phyloP scores from a whole-genome alignment of 92 coral and sea anemone genomes.

The Umimayanthus kanabou region DNA sequence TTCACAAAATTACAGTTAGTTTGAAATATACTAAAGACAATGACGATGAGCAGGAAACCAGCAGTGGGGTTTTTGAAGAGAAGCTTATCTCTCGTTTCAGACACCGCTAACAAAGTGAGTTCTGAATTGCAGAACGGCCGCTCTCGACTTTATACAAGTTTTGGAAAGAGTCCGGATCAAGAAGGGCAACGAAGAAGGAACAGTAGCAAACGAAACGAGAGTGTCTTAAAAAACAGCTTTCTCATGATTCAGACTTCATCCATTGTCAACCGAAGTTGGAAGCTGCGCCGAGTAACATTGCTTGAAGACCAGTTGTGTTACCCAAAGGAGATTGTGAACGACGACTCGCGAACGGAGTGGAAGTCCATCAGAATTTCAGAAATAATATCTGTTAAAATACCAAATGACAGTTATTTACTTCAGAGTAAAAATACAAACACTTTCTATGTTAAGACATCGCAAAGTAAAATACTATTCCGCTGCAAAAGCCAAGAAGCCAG shows the following conservation, averaged over 20 bases:
- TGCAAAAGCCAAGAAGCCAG: conserved; percentile 28
- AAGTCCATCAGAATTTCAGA: conserved; percentile 17
- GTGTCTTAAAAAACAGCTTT: conserved; percentile 15
- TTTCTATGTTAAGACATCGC: conserved; percentile 34
- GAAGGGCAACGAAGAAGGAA: background rate
- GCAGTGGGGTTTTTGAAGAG: conserved; percentile 35
- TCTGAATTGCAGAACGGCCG: conserved; percentile 22
- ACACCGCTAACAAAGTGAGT: conserved; percentile 26
- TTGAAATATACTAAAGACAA: background rate
- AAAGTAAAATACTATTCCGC: conserved; percentile 23
- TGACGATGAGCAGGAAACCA: conserved; percentile 30
- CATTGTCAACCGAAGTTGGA: conserved; percentile 20
- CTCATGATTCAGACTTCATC: conserved; percentile 34
- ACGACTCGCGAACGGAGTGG: conserved; percentile 22
- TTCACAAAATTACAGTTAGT: background rate
- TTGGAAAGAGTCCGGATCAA: conserved; percentile 24
- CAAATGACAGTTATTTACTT: conserved; percentile 12
- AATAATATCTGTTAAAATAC: conserved; percentile 35
- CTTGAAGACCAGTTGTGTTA: conserved; percentile 20
- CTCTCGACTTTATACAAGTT: conserved; percentile 39
- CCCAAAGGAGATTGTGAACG: conserved; percentile 31
- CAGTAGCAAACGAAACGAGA: conserved; percentile 10
- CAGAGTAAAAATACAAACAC: conserved; percentile 1
- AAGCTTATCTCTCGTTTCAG: conserved; percentile 35
- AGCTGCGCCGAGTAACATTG: conserved; percentile 15